These are phyloP conservation scores for Meandrusa payeni DNA, from an alignment of 2,888 invertebrate species.

Conservation along the genomic window DNA sequence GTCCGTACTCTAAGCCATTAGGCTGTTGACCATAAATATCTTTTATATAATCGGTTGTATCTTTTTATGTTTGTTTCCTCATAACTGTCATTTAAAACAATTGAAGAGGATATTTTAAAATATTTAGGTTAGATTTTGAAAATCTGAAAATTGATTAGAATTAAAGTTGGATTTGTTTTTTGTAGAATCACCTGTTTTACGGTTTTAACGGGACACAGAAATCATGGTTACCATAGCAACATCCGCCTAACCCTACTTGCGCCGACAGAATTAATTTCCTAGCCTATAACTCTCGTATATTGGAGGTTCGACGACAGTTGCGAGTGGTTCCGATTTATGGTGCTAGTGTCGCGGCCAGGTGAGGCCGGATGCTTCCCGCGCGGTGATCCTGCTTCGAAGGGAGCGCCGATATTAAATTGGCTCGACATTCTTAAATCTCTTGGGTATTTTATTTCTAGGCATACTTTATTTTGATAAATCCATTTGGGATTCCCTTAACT, in stretches of 20 bases:
- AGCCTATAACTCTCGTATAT: conserved; percentile 78
- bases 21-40: too few relatives aligned
- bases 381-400: conserved; percentile 22
- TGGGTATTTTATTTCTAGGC: conserved; percentile 20
- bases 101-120: too few relatives aligned
- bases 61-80: too few relatives aligned
- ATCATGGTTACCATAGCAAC: conserved; percentile 39
- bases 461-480: conserved; percentile 17
- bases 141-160: too few relatives aligned
- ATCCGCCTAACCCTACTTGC: conserved; percentile 66
- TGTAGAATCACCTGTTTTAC: too few relatives aligned
- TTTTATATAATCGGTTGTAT: too few relatives aligned
- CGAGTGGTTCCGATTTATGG: conserved; percentile 72
- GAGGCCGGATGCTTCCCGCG: conserved; percentile 30
- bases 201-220: too few relatives aligned
- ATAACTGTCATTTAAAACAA: too few relatives aligned
- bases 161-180: too few relatives aligned
- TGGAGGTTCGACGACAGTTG: conserved; percentile 71
- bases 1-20: too few relatives aligned
- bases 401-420: conserved; percentile 30
- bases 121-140: too few relatives aligned
- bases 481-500: conserved; percentile 15
- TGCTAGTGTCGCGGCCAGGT: conserved; percentile 63
- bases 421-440: conserved; percentile 27
- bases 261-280: conserved; percentile 79